These are phyloP conservation scores for Rutilus rutilus DNA, from an alignment of 2,113 vertebrate genomes.

Conservation along the genomic window DNA sequence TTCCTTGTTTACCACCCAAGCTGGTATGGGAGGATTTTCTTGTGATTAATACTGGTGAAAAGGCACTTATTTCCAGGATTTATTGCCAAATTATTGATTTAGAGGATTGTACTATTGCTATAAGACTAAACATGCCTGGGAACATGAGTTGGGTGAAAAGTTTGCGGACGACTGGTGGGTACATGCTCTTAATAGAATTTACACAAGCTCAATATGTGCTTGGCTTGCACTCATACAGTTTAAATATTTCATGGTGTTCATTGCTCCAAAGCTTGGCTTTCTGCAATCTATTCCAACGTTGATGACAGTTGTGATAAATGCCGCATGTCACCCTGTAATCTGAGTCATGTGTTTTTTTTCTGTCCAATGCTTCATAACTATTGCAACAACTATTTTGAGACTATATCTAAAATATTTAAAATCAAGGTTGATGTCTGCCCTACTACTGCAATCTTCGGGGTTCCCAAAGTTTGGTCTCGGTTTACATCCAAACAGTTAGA, in stretches of 20 bases:
- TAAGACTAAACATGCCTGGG: slow-evolving; percentile 10
- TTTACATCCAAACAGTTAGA: background rate
- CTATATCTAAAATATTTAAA: background rate
- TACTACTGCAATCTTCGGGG: background rate
- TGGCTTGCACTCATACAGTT: background rate
- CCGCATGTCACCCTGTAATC: background rate
- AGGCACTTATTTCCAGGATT: background rate
- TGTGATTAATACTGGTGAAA: background rate
- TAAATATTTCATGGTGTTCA: background rate
- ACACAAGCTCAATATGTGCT: too few relatives aligned
- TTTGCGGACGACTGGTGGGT: background rate
- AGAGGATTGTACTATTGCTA: background rate
- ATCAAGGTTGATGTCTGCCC: background rate
- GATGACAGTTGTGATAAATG: background rate
- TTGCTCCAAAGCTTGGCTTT: background rate
- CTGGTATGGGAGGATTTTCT: too few relatives aligned
- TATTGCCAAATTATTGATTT: background rate
- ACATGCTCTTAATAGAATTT: too few relatives aligned
- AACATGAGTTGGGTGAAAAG: background rate
- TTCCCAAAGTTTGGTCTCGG: background rate
- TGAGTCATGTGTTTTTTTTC: background rate
- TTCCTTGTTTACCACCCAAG: background rate
- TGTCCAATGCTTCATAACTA: background rate
- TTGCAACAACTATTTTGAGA: background rate
- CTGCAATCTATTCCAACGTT: background rate